Evolutionary conservation across 2,797 vertebrate genomes (phyloP), one percentile per base, ranked within the genome.

Genomic region (Melanotaenia nigrans): DNA sequence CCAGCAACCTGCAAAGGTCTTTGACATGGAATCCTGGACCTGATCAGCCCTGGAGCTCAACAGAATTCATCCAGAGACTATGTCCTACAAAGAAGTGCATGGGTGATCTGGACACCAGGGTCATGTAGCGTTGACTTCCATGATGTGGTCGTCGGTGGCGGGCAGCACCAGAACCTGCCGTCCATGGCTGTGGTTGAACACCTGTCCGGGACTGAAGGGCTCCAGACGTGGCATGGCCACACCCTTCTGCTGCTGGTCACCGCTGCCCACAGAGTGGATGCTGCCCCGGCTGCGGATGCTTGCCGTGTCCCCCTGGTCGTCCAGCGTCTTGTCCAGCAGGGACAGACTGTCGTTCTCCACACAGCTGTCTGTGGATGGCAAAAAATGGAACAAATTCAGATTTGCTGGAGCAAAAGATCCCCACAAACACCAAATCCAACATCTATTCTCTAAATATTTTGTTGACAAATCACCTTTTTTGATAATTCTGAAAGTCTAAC

Each of bases 121-220:
- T 99, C 98, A 99, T 93, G 98, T 99, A 24, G 97, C 94, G 0
- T 96, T 99, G 89, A 99, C 96, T 90, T 99, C 97, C 79, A 99
- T 94, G 85, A 99, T 95, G 18, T 98, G 97, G 93, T 98, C 96
- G 0, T 99, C 97, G 28, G 94, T 94, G 90, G 96, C 93, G 65
- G 98, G 98, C 80, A 99, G 93, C 85, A 99, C 97, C 42, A 99
- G 93, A 70, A 99, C 94, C 87, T 99, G 98, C 72, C 68, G 92
- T 0, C 95, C 91, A 0, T 87, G 85, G 85, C 96, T 99, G 88
- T 94, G 90, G 92, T 96, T 97, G 93, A 97, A 97, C 75, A 98
- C 96, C 92, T 99, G 97, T 14, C 97, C 97, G 0, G 95, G 72
- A 11, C 94, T 94, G 88, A 99, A 98, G 4, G 96, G 91, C 71